Evolutionary conservation across 2,797 vertebrate genomes (phyloP).

Genomic region (Eleutherodactylus coqui): DNA sequence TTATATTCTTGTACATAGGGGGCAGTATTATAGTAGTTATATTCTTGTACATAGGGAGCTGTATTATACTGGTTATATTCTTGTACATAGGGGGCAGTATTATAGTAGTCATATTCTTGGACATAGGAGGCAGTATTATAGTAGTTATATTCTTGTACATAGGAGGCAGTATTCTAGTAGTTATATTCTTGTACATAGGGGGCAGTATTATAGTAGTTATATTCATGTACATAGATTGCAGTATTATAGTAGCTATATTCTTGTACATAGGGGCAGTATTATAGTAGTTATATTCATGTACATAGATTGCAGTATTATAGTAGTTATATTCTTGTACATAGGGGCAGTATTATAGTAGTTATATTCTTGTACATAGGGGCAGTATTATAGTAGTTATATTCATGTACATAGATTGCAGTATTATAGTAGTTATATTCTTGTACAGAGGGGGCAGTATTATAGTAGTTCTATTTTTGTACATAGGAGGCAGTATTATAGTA

Average conservation of each 20-base stretch:
- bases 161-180: not conserved
- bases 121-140: not conserved
- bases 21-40: too few species aligned
- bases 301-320: not conserved
- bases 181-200: too few species aligned
- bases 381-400: conserved; percentile 4
- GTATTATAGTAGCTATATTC: conserved; percentile 1
- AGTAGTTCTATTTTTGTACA: too few species aligned
- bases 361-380: not conserved
- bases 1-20: too few species aligned
- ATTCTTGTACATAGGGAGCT: too few species aligned
- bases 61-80: too few species aligned
- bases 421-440: not conserved
- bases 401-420: too few species aligned
- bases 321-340: not conserved
- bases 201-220: not conserved
- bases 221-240: too few species aligned
- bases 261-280: not conserved
- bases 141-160: conserved; percentile 9
- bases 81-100: too few species aligned
- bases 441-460: too few species aligned
- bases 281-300: not conserved
- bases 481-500: too few species aligned
- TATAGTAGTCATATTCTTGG: too few species aligned
- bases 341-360: not conserved